Evolutionary conservation across 2,113 vertebrate genomes (phyloP).

Genomic region (Myiagra hebetior): DNA sequence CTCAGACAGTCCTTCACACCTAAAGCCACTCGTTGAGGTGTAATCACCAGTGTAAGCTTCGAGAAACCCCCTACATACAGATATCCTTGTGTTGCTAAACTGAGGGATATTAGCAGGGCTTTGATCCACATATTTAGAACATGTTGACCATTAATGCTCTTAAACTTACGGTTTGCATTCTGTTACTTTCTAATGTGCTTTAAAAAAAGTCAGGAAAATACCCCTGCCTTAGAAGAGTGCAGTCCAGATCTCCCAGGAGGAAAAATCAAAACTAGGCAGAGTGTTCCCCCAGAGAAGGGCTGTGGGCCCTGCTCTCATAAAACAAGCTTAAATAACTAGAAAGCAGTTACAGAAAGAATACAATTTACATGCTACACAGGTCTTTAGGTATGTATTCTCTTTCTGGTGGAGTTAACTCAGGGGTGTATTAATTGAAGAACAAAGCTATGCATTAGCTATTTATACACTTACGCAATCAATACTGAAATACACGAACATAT

Average conservation of each 20-base stretch:
- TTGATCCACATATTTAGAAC: slow-evolving; percentile 1
- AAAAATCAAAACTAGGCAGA: background rate
- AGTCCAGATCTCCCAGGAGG: background rate
- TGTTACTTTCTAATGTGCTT: slow-evolving; percentile 38
- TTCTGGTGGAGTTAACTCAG: background rate
- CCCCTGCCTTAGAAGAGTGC: background rate
- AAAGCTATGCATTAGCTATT: slow-evolving; percentile 21
- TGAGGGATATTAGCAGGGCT: background rate
- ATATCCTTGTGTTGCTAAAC: background rate
- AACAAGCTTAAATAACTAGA: slow-evolving; percentile 48
- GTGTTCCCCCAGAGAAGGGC: slow-evolving; percentile 14
- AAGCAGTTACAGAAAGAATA: slow-evolving; percentile 6
- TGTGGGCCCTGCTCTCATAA: background rate
- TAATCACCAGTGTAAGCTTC: rapidly evolving
- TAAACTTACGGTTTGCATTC: slow-evolving; percentile 28
- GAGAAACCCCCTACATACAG: background rate
- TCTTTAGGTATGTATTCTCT: background rate
- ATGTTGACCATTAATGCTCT: slow-evolving; percentile 32
- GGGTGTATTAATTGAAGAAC: background rate
- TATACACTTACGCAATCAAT: slow-evolving; percentile 1
- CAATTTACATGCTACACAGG: background rate
- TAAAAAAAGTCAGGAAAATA: slow-evolving; percentile 38
- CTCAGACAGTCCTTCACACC: background rate
- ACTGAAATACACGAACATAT: background rate
- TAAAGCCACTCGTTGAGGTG: background rate